Base-by-base conservation (phyloP, 2,113 vertebrate species). In the Tympanuchus pallidicinctus region DNA sequence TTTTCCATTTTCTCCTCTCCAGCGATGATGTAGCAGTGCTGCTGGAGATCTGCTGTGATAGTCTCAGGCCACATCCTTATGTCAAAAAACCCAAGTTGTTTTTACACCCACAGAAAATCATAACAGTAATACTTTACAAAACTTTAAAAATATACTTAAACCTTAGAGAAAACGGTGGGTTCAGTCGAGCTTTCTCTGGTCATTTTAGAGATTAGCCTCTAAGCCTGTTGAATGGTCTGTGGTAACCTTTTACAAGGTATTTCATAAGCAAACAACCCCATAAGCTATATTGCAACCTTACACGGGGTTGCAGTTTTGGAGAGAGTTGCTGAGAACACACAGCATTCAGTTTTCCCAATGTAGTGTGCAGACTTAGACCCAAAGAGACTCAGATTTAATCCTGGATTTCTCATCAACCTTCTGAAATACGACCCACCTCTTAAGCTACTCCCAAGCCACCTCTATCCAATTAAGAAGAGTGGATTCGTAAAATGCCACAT, bases 401-500 rank as follows among this genome's bases (percentile, higher is more conserved):
- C 86, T 83, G 74, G 32, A 38, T 91, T 95, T 89, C 92, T 91
- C 70, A 89, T 91, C 91, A 90, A 54, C 18, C 48, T 60, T 79
- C 82, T 94, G 96, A 97, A 97, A 97, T 64, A 48, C 56, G 92
- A 96, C 90, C 78, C 81, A 57, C 86, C 77, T 95, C 93, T 96
- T 38, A 91, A 95, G 81, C 85, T 93, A 63, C 75, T 96, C 89
- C 67, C 81, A 94, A 91, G 85, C 47, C 74, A 92, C 63, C 83
- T 95, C 82, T 86, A 82, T 92, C 86, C 94, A 97, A 82, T 97
- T 96, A 97, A 89, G 92, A 73, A 94, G 94, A 94, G 69, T 47
- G 86, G 91, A 89, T 59, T 60, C 93, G 78, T 97, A 97, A 98
- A 98, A 93, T 94, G 93, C 73, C 91, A 95, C 90, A 97, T 97